These are phyloP conservation scores for Xiphorhynchus erythropygius DNA, from an alignment of 2,797 vertebrate genomes.

Conservation along the genomic window DNA sequence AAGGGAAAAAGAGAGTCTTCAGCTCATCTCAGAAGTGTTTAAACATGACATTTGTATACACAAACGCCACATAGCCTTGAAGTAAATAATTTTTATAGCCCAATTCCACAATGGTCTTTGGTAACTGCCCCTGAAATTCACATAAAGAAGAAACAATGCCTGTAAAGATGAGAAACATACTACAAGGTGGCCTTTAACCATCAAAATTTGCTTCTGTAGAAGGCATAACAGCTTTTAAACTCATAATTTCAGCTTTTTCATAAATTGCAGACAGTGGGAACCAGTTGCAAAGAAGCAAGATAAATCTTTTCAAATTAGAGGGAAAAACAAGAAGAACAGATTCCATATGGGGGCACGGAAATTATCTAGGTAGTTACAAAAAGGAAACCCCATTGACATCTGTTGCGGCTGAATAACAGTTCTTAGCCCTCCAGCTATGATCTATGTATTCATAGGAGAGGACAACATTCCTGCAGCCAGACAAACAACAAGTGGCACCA, in stretches of 20 bases:
- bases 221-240: slow-evolving; percentile 38
- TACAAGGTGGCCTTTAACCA: background rate
- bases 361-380: slow-evolving; percentile 52
- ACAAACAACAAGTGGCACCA: slow-evolving; percentile 5
- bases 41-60: background rate
- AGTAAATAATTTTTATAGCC: background rate
- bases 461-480: background rate
- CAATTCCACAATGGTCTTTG: background rate
- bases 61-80: background rate
- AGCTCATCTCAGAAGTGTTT: background rate
- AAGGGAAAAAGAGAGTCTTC: background rate
- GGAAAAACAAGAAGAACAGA: slow-evolving; percentile 44
- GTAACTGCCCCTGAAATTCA: background rate
- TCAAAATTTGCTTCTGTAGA: background rate
- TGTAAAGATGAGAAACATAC: background rate
- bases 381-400: slow-evolving; percentile 17
- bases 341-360: background rate
- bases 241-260: slow-evolving; percentile 39
- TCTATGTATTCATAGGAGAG: background rate
- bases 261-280: slow-evolving; percentile 46
- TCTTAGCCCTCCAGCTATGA: slow-evolving; percentile 4
- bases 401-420: slow-evolving; percentile 9
- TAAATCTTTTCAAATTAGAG: slow-evolving; percentile 64
- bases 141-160: background rate
- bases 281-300: slow-evolving; percentile 41